Evolutionary conservation across 30 jellyfish, hydroid and myxozoan species (phyloP), one percentile per base, ranked within the genome.

Genomic region (Sanderia malayensis): DNA sequence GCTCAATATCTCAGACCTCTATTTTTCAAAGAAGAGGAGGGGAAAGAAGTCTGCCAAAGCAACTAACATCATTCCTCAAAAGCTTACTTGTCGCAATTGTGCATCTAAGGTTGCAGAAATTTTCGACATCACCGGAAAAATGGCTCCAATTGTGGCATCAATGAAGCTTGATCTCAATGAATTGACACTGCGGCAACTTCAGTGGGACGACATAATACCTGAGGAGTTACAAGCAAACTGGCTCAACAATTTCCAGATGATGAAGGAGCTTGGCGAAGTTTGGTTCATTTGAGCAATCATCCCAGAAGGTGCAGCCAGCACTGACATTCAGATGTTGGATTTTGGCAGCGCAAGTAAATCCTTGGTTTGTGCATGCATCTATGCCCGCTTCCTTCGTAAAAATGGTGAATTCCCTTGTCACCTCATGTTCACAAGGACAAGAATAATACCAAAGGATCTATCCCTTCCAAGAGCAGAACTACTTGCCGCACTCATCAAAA

Each of bases 181-280:
- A 11, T 11, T 37, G 52, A 3, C 52, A 3, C 4, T 3, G 4
- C 52, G 52, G 4, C 4, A 37, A 37, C 52, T 37, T 37, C 52
- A 37, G 11, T 37, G 52, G 52, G 52, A 37, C 52, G 52, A 37
- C 11, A 11, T 37, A 3, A 37, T 37, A 37, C 52, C 52, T 37
- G 85, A 72, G 1, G 46, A 29, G 9, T 49, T 72, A 26, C 17
- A 0, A 20, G 60, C 31, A 18, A 19, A 46, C 27, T 72, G 85
- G 85, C 27, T 13, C 4, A 25, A 23, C 22, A 58, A 72, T 21
- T 72, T 72, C 21, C 44, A 72, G 19, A 72, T 72, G 80, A 72
- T 72, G 82, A 31, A 53, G 13, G 52, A 37, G 13, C 6, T 37
- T 13, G 52, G 52, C 6, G 13, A 37, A 6, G 10, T 37, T 13